Base-by-base conservation (phyloP, 2,797 vertebrate genomes). In the Mormyrus hasselquistii region DNA sequence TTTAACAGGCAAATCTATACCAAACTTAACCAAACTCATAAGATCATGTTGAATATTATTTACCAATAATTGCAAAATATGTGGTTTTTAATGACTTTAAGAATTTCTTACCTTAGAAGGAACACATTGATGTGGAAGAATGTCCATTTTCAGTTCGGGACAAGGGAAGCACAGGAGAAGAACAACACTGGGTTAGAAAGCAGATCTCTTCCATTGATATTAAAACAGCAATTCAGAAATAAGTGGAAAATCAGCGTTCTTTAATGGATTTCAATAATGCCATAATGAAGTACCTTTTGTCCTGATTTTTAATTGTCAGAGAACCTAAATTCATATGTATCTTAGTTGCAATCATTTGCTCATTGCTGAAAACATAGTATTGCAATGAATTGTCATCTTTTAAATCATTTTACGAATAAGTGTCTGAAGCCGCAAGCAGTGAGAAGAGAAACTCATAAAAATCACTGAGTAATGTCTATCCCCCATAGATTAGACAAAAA, bases 31-130 rank as follows among this genome's bases (percentile, higher is more conserved):
- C 16, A n/a, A 7, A 79, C 73, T 79, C 38, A 44, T 79, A 79
- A n/a, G 73, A n/a, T n/a, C 19, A 9, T 3, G 38, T n/a, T 79
- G 7, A 79, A 41, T 79, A 25, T 84, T 50, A 29, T 84, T 84
- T 25, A 50, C 44, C 50, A 3, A 22, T 29, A 50, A 52, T 29
- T 25, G n/a, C 82, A 52, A 79, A 47, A 44, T 41, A 79, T 85
- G 50, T 86, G 49, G 12, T 86, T 57, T 19, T 59, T 8, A 59
- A 59, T 65, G 57, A 65, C 57, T 69, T 41, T 87, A 49, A 47
- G 88, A 86, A 92, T 86, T 34, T 93, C 95, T 96, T 94, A 96
- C 95, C 95, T 96, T 91, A 50, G 91, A 83, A 92, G 83, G 47
- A 83, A 90, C 8, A 73, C 10, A 41, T 22, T 19, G 69, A 52